Conservation (phyloP, 2,797 vertebrate genomes). For the Knipowitschia caucasica region DNA sequence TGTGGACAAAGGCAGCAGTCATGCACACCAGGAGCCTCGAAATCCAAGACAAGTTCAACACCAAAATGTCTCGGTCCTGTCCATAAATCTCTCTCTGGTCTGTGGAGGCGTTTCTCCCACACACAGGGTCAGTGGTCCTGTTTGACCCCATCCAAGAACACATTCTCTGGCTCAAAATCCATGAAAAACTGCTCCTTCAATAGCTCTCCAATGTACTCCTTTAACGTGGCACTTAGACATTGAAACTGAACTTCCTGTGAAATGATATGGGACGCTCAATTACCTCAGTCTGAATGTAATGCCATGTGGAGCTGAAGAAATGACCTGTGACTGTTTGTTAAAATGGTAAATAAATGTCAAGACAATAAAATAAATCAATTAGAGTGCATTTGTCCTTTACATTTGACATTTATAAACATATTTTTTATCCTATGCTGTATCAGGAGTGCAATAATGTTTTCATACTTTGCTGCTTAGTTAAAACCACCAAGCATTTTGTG, state of each 20-base stretch:
- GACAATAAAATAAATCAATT: neutral
- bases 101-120: constrained; percentile 22
- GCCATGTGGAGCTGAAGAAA: neutral
- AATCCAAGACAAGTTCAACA: constrained; percentile 54
- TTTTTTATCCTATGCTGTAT: too few species aligned
- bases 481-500: too few species aligned
- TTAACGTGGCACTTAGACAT: neutral
- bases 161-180: constrained; percentile 13
- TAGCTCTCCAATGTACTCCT: neutral
- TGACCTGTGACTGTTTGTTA: neutral
- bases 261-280: neutral
- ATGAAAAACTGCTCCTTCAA: constrained; percentile 5
- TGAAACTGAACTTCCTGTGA: neutral
- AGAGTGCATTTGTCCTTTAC: neutral
- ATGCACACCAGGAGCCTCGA: constrained; percentile 43
- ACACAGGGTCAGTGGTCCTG: constrained; percentile 16
- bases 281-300: neutral
- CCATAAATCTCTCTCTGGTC: constrained; percentile 43
- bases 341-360: neutral
- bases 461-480: too few species aligned
- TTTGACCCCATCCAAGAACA: constrained; percentile 35
- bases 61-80: constrained; percentile 34
- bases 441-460: too few species aligned
- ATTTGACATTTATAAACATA: neutral
- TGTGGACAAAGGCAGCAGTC: constrained; percentile 60